Evolutionary conservation across 1,140 invertebrate genomes (phyloP), one percentile per base, ranked within the genome.

Genomic region (Drosophila asahinai): DNA sequence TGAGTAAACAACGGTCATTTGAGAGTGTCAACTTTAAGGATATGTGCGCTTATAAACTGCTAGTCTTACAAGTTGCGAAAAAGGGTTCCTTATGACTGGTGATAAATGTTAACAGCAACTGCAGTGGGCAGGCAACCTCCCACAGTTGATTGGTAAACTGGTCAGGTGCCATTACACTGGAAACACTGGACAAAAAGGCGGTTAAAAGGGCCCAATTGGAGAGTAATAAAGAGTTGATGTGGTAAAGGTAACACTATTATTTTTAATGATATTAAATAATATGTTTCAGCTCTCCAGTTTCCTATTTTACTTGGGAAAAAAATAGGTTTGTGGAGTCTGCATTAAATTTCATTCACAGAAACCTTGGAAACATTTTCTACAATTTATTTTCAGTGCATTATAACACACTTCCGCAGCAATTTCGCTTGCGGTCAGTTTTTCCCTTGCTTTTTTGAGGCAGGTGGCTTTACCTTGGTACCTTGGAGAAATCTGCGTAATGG

Each of bases 401-500:
- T 48, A 25, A 25, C 38, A 25, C 47, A 76, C 55, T 66, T 65
- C 55, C 33, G 47, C 11, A 63, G 25, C 33, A 70, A 65, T 80
- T 70, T 70, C 15, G 52, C 11, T 57, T 54, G 27, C 11, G 55
- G 62, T 77, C 51, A 76, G 30, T 54, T 54, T 40, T 38, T 0
- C 36, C 42, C 19, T 17, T 17, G 12, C 17, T 45, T 19, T 59
- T 74, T 30, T 27, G 17, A 33, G 40, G 17, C 38, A 64, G 33
- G 12, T 40, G 25, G 15, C 51, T 17, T 51, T 40, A n/a, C 25
- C 45, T n/a, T 59, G 45, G 25, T 40, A 61, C 84, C 80, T 86
- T 86, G 47, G 68, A 89, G 80, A 80, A 86, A 86, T 89, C 77
- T 86, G 66, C 71, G 76, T 83, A 80, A 86, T 82, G 79, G 58